Conservation (phyloP, 1,140 invertebrate species). For the Dendrolimus punctatus region DNA sequence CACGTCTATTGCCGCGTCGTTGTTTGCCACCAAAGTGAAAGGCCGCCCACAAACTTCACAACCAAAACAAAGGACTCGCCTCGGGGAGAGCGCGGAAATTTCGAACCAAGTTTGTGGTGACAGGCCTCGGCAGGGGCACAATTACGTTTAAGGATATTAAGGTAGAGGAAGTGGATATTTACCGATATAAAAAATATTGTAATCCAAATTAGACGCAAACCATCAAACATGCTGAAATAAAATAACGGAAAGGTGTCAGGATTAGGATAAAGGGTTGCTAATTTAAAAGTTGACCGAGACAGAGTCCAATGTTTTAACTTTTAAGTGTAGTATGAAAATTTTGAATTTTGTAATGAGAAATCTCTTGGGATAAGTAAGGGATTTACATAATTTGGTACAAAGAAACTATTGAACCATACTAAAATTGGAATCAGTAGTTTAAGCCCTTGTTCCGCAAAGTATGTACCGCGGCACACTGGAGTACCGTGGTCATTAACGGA, state of each 20-base stretch:
- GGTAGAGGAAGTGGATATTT: conserved; percentile 40
- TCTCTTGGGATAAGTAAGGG: too few species aligned
- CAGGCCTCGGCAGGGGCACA: conserved; percentile 25
- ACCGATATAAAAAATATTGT: conserved; percentile 45
- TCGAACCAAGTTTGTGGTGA: conserved; percentile 41
- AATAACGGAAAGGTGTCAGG: conserved; percentile 26
- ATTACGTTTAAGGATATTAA: conserved; percentile 9
- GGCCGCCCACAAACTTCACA: conserved; percentile 54
- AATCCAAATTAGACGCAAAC: conserved; percentile 65
- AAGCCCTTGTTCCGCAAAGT: too few species aligned
- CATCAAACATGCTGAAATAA: conserved; percentile 67
- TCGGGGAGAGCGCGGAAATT: conserved; percentile 28
- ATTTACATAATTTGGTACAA: too few species aligned
- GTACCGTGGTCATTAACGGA: too few species aligned
- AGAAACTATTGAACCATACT: too few species aligned
- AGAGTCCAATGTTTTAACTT: conserved; percentile 46
- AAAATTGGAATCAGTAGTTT: too few species aligned
- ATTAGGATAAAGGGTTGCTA: conserved; percentile 2
- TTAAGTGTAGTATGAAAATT: conserved; percentile 21
- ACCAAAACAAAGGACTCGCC: conserved; percentile 40
- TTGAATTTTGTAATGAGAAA: conserved; percentile 32
- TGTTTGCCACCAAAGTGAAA: conserved; percentile 5
- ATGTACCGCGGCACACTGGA: too few species aligned
- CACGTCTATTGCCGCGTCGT: not conserved
- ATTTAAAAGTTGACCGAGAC: conserved; percentile 24